Base-by-base conservation (phyloP, 2,888 invertebrate genomes). In the Acleris sparsana region DNA sequence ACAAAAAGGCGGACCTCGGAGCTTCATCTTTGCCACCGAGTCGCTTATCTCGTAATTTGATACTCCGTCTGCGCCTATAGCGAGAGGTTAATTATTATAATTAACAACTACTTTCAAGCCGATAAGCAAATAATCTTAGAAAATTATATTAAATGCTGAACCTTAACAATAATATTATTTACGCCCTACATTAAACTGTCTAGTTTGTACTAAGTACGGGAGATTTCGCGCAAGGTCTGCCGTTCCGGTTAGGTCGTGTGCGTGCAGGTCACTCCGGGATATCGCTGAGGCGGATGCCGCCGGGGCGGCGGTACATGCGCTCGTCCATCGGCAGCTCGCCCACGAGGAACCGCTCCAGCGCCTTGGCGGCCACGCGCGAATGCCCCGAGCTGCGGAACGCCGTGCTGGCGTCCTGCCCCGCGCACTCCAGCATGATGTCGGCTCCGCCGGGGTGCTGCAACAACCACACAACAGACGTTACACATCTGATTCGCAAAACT, bases 361-460 rank as follows among this genome's bases (percentile, higher is more conserved):
- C 93, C 68, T 93, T 93, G 29, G 94, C 85, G 0, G 97, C 96
- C 69, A 89, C 92, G 16, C 92, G 89, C 4, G 96, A 95, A 79
- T 97, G 97, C 0, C 97, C 97, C 0, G 96, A 95, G 56, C 96
- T 95, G 17, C 96, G 93, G 87, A 97, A 97, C 0, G 97, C 96
- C 2, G 96, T 92, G 29, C 96, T 97, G 0, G 97, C 97, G 83
- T 97, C 97, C 13, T 96, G 93, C 0, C 97, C 97, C 0, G 97
- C 97, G 83, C 97, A 95, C 77, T 98, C 97, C 74, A 97, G 83
- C 74, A 98, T 94, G 18, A 97, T 94, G 70, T 97, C 97, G 13
- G 93, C 93, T 7, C 97, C 97, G 62, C 97, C 97, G 0, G 97
- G 97, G 87, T 98, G 97, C 94, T 96, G 80, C 5, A 85, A 86